Percentiles rank a stretch among this genome's conserved stretches.
phyloP scores from a whole-genome alignment of 2,113 vertebrate genomes.

The Xiphophorus maculatus region DNA sequence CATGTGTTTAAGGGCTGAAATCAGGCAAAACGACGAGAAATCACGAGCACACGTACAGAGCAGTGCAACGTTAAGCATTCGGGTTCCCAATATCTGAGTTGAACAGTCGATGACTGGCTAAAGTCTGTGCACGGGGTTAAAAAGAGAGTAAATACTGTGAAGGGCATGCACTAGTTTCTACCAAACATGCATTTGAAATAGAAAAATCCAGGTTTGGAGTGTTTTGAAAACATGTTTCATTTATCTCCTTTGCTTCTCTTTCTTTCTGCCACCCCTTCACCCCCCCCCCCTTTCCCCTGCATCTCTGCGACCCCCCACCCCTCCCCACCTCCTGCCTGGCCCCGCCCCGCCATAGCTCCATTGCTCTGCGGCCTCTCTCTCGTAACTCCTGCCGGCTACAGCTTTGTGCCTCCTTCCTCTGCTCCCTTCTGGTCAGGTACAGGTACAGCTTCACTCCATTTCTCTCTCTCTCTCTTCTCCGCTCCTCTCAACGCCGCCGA shows the following conservation, averaged over 20 bases:
- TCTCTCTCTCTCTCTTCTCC: not conserved
- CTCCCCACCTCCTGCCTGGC: slow-evolving; percentile 32
- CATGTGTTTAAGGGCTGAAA: not conserved
- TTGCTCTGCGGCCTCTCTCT: slow-evolving; percentile 97
- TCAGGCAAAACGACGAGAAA: not conserved
- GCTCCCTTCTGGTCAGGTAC: slow-evolving; percentile 99
- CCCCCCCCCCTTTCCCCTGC: slow-evolving; percentile 51
- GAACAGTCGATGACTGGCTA: too few species aligned
- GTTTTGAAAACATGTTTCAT: slow-evolving; percentile 75
- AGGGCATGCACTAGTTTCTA: not conserved
- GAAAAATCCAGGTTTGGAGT: slow-evolving; percentile 1
- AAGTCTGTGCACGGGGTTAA: too few species aligned
- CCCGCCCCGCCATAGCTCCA: slow-evolving; percentile 86
- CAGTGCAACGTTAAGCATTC: not conserved
- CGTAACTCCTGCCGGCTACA: slow-evolving; percentile 95
- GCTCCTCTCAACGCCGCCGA: slow-evolving; percentile 42
- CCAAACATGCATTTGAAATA: not conserved
- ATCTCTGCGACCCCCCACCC: slow-evolving; percentile 52
- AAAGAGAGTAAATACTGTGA: too few species aligned
- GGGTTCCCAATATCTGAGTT: too few species aligned
- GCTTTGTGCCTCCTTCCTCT: slow-evolving; percentile 97
- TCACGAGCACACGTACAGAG: not conserved
- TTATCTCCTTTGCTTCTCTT: slow-evolving; percentile 82
- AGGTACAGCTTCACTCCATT: slow-evolving; percentile 88
- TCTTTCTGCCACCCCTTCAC: slow-evolving; percentile 27